Percentiles rank a stretch among this genome's conserved stretches.
phyloP scores from a whole-genome alignment of 2,888 invertebrate genomes.

The Melanchra persicariae region DNA sequence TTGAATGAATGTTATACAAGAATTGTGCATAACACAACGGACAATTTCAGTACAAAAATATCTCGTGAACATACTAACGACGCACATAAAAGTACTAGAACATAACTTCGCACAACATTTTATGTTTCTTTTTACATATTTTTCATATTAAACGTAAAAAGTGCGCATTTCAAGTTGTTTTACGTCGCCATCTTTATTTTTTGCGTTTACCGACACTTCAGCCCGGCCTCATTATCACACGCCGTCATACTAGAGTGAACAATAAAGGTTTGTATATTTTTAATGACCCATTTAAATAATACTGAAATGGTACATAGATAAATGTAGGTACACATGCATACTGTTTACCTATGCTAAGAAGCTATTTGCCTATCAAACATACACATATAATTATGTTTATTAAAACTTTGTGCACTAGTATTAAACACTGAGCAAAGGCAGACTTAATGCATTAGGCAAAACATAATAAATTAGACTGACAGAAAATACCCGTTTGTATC shows the following conservation, averaged over 20 bases:
- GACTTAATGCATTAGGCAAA: no score
- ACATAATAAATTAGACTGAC: no score
- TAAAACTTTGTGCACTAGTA: no score
- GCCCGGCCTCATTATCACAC: conserved; percentile 46
- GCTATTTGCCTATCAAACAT: background rate
- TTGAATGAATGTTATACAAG: background rate
- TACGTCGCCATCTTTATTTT: conserved; percentile 21
- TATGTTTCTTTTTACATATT: conserved; percentile 53
- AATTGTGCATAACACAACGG: background rate
- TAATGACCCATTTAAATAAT: conserved; percentile 13
- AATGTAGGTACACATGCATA: background rate
- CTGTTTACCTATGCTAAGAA: background rate
- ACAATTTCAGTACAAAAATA: conserved; percentile 10
- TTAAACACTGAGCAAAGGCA: no score
- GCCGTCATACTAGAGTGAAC: conserved; percentile 28
- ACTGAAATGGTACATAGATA: no score
- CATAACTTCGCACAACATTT: conserved; percentile 46
- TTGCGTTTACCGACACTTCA: conserved; percentile 38
- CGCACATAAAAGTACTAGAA: conserved; percentile 35
- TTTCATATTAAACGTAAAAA: conserved; percentile 50
- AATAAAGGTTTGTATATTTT: conserved; percentile 40
- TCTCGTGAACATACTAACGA: conserved; percentile 27
- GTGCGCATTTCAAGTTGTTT: conserved; percentile 36
- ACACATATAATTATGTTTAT: no score
- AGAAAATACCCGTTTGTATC: no score